These are phyloP conservation scores for Sparus aurata DNA, from an alignment of 2,797 vertebrate genomes.

Conservation along the genomic window DNA sequence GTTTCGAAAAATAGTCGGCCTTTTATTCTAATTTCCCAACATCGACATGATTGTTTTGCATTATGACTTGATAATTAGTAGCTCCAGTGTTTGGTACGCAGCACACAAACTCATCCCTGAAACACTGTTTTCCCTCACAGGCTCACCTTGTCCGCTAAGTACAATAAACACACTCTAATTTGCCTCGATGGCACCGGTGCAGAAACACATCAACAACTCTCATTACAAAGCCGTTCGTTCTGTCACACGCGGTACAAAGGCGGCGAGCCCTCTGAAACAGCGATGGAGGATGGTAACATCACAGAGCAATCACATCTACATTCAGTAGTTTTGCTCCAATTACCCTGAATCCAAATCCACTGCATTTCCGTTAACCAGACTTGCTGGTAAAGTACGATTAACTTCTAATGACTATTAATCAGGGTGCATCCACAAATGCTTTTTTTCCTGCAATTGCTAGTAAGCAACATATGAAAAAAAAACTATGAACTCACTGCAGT, in stretches of 20 bases:
- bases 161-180: conserved; percentile 48
- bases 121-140: conserved; percentile 21
- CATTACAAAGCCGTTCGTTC: conserved; percentile 47
- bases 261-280: conserved; percentile 16
- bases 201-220: conserved; percentile 51
- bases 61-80: conserved; percentile 13
- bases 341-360: conserved; percentile 24
- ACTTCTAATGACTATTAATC: neutral
- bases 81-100: neutral
- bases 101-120: conserved; percentile 10
- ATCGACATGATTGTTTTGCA: conserved; percentile 11
- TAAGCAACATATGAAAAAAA: neutral
- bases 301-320: conserved; percentile 31
- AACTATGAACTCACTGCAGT: neutral
- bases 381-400: conserved; percentile 21
- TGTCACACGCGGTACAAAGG: conserved; percentile 36
- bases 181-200: conserved; percentile 50
- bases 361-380: conserved; percentile 23
- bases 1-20: neutral
- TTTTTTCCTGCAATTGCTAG: neutral
- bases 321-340: conserved; percentile 35
- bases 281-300: conserved; percentile 5
- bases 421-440: neutral
- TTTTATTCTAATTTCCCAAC: conserved; percentile 16
- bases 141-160: conserved; percentile 46